These are phyloP conservation scores for Rhabdornis inornatus DNA, from an alignment of 2,113 vertebrate genomes.

Conservation along the genomic window DNA sequence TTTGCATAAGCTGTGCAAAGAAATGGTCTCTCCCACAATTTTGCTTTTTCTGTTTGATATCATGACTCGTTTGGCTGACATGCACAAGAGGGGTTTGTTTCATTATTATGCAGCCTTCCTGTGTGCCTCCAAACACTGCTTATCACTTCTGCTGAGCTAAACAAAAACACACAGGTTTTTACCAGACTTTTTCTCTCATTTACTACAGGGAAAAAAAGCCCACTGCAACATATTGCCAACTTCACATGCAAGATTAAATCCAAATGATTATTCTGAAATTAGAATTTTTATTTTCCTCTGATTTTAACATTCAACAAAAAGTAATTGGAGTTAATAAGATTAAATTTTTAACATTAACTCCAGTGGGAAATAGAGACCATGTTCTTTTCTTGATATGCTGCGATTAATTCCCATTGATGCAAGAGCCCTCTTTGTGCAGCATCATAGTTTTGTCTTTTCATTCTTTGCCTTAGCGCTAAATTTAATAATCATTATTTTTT, in stretches of 20 bases:
- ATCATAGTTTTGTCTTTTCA: not conserved
- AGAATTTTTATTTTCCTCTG: not conserved
- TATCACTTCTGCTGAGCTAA: not conserved
- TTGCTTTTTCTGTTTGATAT: not conserved
- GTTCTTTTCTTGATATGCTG: not conserved
- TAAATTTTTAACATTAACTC: not conserved
- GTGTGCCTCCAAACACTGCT: not conserved
- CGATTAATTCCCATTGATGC: not conserved
- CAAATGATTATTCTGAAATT: not conserved
- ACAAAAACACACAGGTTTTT: not conserved
- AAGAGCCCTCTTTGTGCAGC: not conserved
- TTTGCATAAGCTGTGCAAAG: not conserved
- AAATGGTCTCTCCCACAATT: conserved; percentile 2
- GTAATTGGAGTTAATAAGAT: not conserved
- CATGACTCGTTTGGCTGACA: not conserved
- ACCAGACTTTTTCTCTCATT: not conserved
- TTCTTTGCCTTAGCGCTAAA: not conserved
- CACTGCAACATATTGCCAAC: not conserved
- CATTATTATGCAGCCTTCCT: not conserved
- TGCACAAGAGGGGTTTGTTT: not conserved
- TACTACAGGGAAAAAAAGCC: not conserved
- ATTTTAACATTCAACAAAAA: not conserved
- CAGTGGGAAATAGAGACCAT: not conserved
- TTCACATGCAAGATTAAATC: not conserved
- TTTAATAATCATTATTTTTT: conserved; percentile 37